Percentiles rank a stretch among this genome's conserved stretches.
Evolutionary conservation across 2,888 invertebrate species (phyloP).

Genomic region (Timandra comae): DNA sequence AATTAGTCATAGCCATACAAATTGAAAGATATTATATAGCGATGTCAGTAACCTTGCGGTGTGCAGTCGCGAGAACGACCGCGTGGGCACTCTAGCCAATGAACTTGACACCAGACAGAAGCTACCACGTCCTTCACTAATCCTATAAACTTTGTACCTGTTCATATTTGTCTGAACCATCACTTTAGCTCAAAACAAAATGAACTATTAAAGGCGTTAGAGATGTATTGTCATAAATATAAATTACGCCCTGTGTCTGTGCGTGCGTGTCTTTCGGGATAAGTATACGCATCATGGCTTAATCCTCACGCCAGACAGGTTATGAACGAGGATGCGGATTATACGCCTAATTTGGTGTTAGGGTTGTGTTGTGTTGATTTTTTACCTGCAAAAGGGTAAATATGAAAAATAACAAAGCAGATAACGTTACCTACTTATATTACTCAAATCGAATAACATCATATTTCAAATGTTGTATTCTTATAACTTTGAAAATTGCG

Average conservation of each 20-base stretch:
- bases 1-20: slow-evolving; percentile 48
- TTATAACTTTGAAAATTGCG: slow-evolving; percentile 28
- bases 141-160: slow-evolving; percentile 32
- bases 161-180: too few species aligned
- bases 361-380: slow-evolving; percentile 15
- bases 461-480: background rate
- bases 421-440: background rate
- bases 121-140: slow-evolving; percentile 48
- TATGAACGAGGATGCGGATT: slow-evolving; percentile 19
- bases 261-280: slow-evolving; percentile 8
- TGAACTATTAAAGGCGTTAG: too few species aligned
- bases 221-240: too few species aligned
- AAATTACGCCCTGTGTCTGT: slow-evolving; percentile 4
- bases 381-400: slow-evolving; percentile 13
- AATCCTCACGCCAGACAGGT: slow-evolving; percentile 20
- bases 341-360: slow-evolving; percentile 21
- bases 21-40: slow-evolving; percentile 40
- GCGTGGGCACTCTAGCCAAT: slow-evolving; percentile 65
- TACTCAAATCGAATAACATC: background rate
- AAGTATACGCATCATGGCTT: slow-evolving; percentile 20
- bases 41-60: slow-evolving; percentile 59
- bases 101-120: slow-evolving; percentile 54
- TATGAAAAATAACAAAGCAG: background rate
- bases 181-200: too few species aligned
- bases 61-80: slow-evolving; percentile 46